Percentiles rank a stretch among this genome's conserved stretches.
Conservation (phyloP, 2,888 invertebrate species). For the Myathropa florea region DNA sequence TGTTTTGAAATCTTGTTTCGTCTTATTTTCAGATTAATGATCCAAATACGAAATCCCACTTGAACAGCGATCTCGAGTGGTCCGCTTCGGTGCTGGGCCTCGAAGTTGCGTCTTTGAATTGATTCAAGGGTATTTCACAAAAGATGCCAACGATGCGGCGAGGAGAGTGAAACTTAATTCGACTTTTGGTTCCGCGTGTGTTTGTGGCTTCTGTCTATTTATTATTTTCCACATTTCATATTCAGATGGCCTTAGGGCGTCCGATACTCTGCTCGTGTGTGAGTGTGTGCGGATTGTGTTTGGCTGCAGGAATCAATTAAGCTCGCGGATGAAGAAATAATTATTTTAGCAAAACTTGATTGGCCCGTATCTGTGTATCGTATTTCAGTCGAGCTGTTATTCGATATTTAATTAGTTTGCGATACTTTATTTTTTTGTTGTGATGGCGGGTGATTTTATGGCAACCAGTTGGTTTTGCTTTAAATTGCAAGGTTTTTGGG, state of each 20-base stretch:
- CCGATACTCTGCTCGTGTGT: background rate
- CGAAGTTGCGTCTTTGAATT: background rate
- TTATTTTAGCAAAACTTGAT: constrained; percentile 7
- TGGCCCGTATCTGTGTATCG: background rate
- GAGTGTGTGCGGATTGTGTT: background rate
- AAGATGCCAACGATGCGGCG: background rate
- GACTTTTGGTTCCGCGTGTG: background rate
- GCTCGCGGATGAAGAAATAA: background rate
- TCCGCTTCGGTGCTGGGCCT: background rate
- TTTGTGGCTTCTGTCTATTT: background rate
- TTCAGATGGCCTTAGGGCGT: constrained; percentile 10
- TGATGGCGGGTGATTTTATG: background rate
- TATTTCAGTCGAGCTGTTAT: background rate
- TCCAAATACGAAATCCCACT: background rate
- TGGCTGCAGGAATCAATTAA: constrained; percentile 16
- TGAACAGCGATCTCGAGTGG: background rate
- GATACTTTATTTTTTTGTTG: background rate
- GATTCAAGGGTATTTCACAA: background rate
- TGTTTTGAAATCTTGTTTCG: background rate
- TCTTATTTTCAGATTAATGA: constrained; percentile 5
- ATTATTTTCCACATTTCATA: constrained; percentile 2
- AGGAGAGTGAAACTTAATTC: background rate
- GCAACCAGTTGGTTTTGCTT: background rate
- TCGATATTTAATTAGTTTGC: constrained; percentile 1
- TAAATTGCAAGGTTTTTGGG: background rate